Conservation (phyloP, 2,888 invertebrate genomes). For the Mythimna albipuncta region DNA sequence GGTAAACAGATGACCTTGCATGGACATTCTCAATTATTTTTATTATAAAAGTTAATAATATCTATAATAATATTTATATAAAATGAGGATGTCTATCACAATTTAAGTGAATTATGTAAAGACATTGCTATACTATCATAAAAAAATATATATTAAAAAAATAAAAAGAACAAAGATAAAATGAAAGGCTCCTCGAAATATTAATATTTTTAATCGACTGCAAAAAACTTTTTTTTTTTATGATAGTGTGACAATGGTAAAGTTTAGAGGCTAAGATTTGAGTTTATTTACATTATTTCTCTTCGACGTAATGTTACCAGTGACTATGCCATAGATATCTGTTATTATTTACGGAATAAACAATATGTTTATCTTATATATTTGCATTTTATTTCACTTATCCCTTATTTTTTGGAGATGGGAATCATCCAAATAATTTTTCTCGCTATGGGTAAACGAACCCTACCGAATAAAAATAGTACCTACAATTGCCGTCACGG, state of each 20-base stretch:
- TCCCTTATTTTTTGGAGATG: too few relatives aligned
- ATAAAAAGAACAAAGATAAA: not conserved
- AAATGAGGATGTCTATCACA: slow-evolving; percentile 25
- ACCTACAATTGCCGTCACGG: too few relatives aligned
- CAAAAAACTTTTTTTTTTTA: slow-evolving; percentile 15
- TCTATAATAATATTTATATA: slow-evolving; percentile 21
- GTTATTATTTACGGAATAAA: slow-evolving; percentile 88
- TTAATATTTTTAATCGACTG: not conserved
- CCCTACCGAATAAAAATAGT: too few relatives aligned
- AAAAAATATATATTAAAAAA: not conserved
- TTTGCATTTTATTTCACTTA: slow-evolving; percentile 56
- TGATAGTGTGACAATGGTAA: slow-evolving; percentile 52
- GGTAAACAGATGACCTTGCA: slow-evolving; percentile 51
- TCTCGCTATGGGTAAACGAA: too few relatives aligned
- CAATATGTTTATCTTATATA: slow-evolving; percentile 71
- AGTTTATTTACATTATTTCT: slow-evolving; percentile 67
- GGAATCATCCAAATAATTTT: too few relatives aligned
- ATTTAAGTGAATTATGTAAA: slow-evolving; percentile 25
- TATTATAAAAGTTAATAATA: slow-evolving; percentile 14
- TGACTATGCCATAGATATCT: slow-evolving; percentile 89
- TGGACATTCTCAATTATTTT: slow-evolving; percentile 24
- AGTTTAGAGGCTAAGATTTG: slow-evolving; percentile 82
- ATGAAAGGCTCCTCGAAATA: not conserved
- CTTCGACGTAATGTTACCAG: slow-evolving; percentile 86
- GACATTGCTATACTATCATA: slow-evolving; percentile 42